These are phyloP conservation scores for Drosophila rellima DNA, from an alignment of 2,888 invertebrate genomes.

Conservation along the genomic window DNA sequence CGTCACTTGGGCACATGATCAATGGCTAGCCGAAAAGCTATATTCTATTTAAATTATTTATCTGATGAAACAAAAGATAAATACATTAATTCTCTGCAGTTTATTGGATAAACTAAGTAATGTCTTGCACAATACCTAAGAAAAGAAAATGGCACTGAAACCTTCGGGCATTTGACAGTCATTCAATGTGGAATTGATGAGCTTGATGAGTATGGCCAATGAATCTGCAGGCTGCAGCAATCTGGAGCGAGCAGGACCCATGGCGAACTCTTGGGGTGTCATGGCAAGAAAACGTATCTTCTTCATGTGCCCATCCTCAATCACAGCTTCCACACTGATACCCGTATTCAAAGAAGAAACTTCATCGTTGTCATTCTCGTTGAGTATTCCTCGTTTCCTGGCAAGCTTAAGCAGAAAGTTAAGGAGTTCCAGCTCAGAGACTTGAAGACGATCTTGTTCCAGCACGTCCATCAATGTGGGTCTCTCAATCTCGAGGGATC, in stretches of 20 bases:
- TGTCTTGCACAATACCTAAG: too few species aligned
- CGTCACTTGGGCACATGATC: background rate
- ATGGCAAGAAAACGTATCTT: conserved; percentile 93
- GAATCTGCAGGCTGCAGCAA: conserved; percentile 92
- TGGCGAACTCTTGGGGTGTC: conserved; percentile 93
- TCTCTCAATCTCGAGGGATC: conserved; percentile 92
- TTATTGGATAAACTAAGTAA: too few species aligned
- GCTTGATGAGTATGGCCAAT: conserved; percentile 93
- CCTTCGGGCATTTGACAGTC: conserved; percentile 91
- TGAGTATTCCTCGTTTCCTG: conserved; percentile 86
- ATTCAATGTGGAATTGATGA: conserved; percentile 89
- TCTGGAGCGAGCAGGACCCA: conserved; percentile 92
- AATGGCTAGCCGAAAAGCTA: too few species aligned
- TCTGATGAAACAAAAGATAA: too few species aligned
- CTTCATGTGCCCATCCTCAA: conserved; percentile 87
- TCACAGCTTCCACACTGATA: too few species aligned
- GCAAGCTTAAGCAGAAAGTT: conserved; percentile 90
- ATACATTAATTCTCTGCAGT: too few species aligned
- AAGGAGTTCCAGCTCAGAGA: conserved; percentile 92
- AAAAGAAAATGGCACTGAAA: conserved; percentile 87
- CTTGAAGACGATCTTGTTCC: conserved; percentile 90
- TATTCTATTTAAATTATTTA: too few species aligned
- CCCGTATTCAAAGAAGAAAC: too few species aligned
- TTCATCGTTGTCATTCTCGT: conserved; percentile 55
- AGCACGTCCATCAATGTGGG: conserved; percentile 91